These are phyloP conservation scores for Cyanoramphus novaezelandiae DNA, from an alignment of 2,113 vertebrate genomes.

Conservation along the genomic window DNA sequence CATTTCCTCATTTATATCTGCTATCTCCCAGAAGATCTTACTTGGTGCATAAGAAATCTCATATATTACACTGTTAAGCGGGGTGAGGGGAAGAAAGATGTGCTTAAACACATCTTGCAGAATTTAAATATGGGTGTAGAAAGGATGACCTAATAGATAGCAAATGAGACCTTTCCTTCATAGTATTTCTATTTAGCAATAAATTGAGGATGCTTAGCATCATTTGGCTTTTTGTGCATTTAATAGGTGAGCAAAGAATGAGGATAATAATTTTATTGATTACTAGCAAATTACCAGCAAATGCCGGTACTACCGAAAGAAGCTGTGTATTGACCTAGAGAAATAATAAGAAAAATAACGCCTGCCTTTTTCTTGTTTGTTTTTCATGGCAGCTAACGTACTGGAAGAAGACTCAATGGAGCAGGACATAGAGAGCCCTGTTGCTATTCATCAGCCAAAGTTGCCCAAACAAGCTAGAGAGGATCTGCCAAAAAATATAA, in stretches of 20 bases:
- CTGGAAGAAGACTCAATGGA: slow-evolving; percentile 90
- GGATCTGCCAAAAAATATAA: slow-evolving; percentile 85
- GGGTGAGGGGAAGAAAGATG: background rate
- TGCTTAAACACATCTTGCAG: background rate
- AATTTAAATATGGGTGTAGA: background rate
- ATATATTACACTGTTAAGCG: slow-evolving; percentile 4
- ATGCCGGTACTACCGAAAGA: background rate
- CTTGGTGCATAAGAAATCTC: background rate
- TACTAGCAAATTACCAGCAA: background rate
- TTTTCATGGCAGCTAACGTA: slow-evolving; percentile 81
- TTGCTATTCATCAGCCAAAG: slow-evolving; percentile 86
- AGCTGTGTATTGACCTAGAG: background rate
- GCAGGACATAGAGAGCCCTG: slow-evolving; percentile 96
- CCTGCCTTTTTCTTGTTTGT: slow-evolving; percentile 44
- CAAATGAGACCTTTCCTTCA: background rate
- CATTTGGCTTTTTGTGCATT: background rate
- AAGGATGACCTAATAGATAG: background rate
- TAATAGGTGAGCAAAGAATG: background rate
- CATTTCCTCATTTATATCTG: slow-evolving; percentile 11
- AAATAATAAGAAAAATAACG: slow-evolving; percentile 20
- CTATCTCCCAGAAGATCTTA: background rate
- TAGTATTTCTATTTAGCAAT: background rate
- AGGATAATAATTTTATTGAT: background rate
- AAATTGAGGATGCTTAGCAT: background rate
- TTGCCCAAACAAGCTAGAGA: slow-evolving; percentile 90